Conservation (phyloP, 2,797 vertebrate species). For the Haliaeetus albicilla region DNA sequence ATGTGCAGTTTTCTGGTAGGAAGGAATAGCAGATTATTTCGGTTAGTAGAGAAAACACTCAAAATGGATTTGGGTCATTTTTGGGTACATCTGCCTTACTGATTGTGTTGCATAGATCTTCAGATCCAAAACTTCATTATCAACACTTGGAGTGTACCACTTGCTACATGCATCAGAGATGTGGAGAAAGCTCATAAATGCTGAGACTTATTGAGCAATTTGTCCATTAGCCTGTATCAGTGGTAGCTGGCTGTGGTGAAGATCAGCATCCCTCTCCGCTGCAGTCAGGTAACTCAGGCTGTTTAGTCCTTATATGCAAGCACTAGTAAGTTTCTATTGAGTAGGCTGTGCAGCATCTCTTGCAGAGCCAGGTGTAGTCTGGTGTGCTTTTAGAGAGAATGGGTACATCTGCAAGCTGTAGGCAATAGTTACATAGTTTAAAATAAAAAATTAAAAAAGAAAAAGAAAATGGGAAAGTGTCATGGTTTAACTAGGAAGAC, state of each 20-base stretch:
- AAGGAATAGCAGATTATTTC: background rate
- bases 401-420: background rate
- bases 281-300: fast-evolving
- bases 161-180: background rate
- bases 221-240: background rate
- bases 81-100: background rate
- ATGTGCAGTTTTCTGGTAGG: background rate
- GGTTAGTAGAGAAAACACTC: background rate
- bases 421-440: background rate
- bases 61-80: background rate
- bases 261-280: fast-evolving
- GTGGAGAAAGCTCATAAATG: background rate
- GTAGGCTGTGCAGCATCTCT: background rate
- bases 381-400: background rate
- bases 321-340: background rate
- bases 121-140: background rate
- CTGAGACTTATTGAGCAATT: background rate
- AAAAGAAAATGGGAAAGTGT: background rate
- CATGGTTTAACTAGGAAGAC: too few relatives aligned
- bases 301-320: background rate
- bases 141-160: background rate
- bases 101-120: background rate
- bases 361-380: background rate
- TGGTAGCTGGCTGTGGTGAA: background rate
- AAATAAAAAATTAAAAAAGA: background rate